Evolutionary conservation across 2,888 invertebrate genomes (phyloP).

Genomic region (Chrysodeixis includens): DNA sequence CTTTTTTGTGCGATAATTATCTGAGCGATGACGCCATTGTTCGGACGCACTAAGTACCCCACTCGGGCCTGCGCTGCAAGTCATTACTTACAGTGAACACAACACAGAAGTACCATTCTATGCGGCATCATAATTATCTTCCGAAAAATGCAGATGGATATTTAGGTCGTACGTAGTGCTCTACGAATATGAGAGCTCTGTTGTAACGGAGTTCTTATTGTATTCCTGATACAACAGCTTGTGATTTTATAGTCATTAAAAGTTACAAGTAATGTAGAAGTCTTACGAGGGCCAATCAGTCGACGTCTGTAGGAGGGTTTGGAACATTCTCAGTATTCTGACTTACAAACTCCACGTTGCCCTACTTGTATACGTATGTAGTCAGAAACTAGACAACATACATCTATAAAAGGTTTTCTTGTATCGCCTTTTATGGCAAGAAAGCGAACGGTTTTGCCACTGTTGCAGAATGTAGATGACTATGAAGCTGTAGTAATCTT

Average conservation of each 20-base stretch:
- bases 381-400: background rate
- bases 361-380: too few relatives aligned
- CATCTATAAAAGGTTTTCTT: background rate
- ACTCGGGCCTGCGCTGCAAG: slow-evolving; percentile 49
- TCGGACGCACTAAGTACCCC: slow-evolving; percentile 45
- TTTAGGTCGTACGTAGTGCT: background rate
- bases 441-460: too few relatives aligned
- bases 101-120: slow-evolving; percentile 21
- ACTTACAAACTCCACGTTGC: background rate
- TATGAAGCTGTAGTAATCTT: too few relatives aligned
- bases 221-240: background rate
- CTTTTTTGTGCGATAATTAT: slow-evolving; percentile 61
- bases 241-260: background rate
- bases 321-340: background rate
- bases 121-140: background rate
- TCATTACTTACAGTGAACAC: slow-evolving; percentile 18
- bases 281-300: background rate
- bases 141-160: background rate
- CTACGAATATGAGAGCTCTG: background rate
- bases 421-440: too few relatives aligned
- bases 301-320: background rate
- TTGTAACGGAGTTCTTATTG: background rate
- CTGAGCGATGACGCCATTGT: slow-evolving; percentile 57
- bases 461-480: too few relatives aligned
- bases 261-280: background rate